phyloP scores from a whole-genome alignment of 23 tunicate genomes.

The Clavelina lepadiformis region DNA sequence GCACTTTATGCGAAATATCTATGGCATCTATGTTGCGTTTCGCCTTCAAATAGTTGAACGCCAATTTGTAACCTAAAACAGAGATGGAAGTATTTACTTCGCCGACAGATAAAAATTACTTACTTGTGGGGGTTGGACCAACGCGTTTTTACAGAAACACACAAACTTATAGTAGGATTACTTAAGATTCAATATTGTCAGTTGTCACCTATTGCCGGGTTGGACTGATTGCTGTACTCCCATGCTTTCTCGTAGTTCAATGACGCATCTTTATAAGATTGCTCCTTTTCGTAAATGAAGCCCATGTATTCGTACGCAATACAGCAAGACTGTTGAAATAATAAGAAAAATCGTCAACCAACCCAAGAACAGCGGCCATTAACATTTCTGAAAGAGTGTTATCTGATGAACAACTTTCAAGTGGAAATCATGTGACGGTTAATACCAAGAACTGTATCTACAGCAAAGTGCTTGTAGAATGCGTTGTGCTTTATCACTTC shows the following conservation, averaged over 20 bases:
- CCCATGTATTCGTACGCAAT: conserved; percentile 91
- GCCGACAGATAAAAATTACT: too few species aligned
- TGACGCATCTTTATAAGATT: conserved; percentile 85
- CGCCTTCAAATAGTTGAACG: conserved; percentile 84
- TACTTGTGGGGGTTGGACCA: too few species aligned
- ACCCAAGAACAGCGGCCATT: too few species aligned
- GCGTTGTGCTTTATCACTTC: too few species aligned
- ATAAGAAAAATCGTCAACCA: too few species aligned
- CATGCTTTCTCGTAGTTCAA: conserved; percentile 79
- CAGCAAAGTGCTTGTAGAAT: too few species aligned
- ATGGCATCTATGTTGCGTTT: conserved; percentile 73
- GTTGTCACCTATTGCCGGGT: conserved; percentile 77
- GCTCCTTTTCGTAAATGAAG: conserved; percentile 83
- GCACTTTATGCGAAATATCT: conserved; percentile 74
- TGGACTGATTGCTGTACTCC: conserved; percentile 51
- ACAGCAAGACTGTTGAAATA: conserved; percentile 73
- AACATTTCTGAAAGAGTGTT: too few species aligned
- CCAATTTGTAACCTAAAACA: conserved; percentile 79
- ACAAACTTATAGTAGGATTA: background rate
- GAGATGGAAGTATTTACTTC: too few species aligned
- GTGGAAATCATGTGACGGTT: too few species aligned
- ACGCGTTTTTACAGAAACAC: background rate
- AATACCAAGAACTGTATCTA: too few species aligned
- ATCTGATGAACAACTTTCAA: too few species aligned
- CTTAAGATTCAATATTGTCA: too few species aligned